phyloP scores from a whole-genome alignment of 2,888 invertebrate genomes.

The Leptopilina drosophilae region DNA sequence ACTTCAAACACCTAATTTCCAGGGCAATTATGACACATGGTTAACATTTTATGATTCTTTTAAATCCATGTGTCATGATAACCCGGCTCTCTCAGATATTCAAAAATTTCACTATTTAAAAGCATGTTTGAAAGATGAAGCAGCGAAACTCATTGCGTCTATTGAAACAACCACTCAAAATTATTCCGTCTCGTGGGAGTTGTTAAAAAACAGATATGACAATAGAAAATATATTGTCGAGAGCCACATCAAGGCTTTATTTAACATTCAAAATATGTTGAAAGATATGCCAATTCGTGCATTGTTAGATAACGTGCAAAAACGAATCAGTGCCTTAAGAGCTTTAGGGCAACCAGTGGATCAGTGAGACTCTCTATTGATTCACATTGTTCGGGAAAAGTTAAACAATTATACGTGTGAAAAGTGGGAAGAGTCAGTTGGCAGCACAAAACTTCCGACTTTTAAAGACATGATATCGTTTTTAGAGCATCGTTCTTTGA shows the following conservation, averaged over 20 bases:
- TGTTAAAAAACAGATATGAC: neutral
- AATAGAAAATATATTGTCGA: too few species aligned
- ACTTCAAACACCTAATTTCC: neutral
- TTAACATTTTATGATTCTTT: neutral
- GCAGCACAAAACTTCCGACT: neutral
- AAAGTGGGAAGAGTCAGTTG: neutral
- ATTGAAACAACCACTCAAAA: conserved; percentile 1
- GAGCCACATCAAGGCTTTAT: too few species aligned
- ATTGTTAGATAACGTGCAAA: too few species aligned
- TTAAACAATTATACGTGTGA: neutral
- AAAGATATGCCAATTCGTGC: too few species aligned
- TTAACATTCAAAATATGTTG: too few species aligned
- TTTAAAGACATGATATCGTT: neutral
- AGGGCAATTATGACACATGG: neutral
- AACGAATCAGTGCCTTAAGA: too few species aligned
- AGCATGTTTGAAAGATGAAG: too few species aligned
- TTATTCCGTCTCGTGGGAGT: neutral
- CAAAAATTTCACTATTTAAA: neutral
- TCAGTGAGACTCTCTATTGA: too few species aligned
- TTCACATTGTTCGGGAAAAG: neutral
- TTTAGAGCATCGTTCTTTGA: neutral
- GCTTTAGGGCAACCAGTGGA: too few species aligned
- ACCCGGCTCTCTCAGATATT: neutral
- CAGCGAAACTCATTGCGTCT: neutral
- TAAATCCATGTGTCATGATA: too few species aligned